These are phyloP conservation scores for Xenopus tropicalis DNA, from an alignment of 2,113 vertebrate species.

Conservation along the genomic window DNA sequence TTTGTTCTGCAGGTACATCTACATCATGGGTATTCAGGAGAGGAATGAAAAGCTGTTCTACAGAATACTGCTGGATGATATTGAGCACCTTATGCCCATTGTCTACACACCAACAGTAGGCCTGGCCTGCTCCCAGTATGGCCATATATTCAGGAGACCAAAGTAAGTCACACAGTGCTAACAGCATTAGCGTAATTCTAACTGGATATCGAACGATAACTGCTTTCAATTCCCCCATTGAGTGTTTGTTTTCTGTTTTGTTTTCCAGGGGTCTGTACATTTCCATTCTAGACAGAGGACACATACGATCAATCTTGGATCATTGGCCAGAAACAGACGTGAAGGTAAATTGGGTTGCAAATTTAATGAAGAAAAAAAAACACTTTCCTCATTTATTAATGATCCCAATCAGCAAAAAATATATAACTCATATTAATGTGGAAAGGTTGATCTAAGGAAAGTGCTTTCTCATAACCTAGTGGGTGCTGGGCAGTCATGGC, in stretches of 20 bases:
- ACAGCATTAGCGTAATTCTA: background rate
- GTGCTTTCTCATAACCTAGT: too few species aligned
- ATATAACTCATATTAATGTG: too few species aligned
- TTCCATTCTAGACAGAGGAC: slow-evolving; percentile 91
- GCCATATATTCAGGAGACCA: slow-evolving; percentile 94
- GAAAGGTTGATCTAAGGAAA: too few species aligned
- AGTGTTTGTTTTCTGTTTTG: slow-evolving; percentile 17
- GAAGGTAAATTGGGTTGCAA: slow-evolving; percentile 63
- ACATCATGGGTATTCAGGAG: slow-evolving; percentile 97
- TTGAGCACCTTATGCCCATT: slow-evolving; percentile 90
- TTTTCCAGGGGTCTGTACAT: slow-evolving; percentile 89
- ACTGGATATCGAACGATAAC: too few species aligned
- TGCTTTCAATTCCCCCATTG: too few species aligned
- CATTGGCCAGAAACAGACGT: slow-evolving; percentile 96
- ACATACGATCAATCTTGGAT: slow-evolving; percentile 88
- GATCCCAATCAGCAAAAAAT: too few species aligned
- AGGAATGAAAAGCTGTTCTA: slow-evolving; percentile 94
- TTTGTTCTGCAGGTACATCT: slow-evolving; percentile 79
- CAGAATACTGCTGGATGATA: slow-evolving; percentile 88
- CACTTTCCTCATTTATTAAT: too few species aligned
- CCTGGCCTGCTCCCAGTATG: slow-evolving; percentile 93
- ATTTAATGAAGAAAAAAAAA: too few species aligned
- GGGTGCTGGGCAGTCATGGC: too few species aligned
- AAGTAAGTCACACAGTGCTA: slow-evolving; percentile 71
- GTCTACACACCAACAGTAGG: slow-evolving; percentile 97